A percentile compares a stretch with the other conserved stretches of the same genome.
These are phyloP conservation scores for Scaptomyza reducta DNA, from an alignment of 2,888 invertebrate genomes.

Conservation along the genomic window DNA sequence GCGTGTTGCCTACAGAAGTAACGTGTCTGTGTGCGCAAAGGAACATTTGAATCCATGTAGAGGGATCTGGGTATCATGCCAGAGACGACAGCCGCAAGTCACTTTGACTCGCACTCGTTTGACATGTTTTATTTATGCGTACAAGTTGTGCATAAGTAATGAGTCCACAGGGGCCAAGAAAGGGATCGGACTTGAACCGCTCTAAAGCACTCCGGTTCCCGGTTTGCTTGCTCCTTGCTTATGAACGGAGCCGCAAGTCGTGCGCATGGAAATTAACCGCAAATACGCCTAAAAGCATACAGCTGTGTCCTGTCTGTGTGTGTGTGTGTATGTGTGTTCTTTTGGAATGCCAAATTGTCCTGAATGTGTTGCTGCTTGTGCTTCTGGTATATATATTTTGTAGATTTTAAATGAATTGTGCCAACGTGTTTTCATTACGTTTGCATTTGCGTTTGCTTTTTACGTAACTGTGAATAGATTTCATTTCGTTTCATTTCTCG, in stretches of 20 bases:
- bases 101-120: slow-evolving; percentile 55
- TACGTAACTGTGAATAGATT: slow-evolving; percentile 47
- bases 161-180: slow-evolving; percentile 26
- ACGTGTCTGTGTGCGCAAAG: slow-evolving; percentile 24
- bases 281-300: slow-evolving; percentile 61
- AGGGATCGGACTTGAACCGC: slow-evolving; percentile 14
- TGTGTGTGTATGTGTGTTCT: background rate
- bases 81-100: slow-evolving; percentile 51
- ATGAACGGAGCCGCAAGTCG: slow-evolving; percentile 41
- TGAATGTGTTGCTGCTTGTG: slow-evolving; percentile 2
- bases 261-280: slow-evolving; percentile 67
- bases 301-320: slow-evolving; percentile 32
- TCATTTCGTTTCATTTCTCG: slow-evolving; percentile 51
- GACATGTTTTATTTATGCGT: slow-evolving; percentile 80
- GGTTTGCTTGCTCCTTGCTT: background rate
- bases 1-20: slow-evolving; percentile 35
- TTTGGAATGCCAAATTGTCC: slow-evolving; percentile 45
- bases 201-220: background rate
- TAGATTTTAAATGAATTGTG: slow-evolving; percentile 69
- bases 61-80: slow-evolving; percentile 20
- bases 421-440: slow-evolving; percentile 64
- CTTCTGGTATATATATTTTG: slow-evolving; percentile 19
- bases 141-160: slow-evolving; percentile 80
- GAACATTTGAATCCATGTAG: slow-evolving; percentile 1
- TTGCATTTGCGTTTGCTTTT: slow-evolving; percentile 33